phyloP scores from a whole-genome alignment of 1,140 invertebrate genomes.

The Acyrthosiphon pisum region DNA sequence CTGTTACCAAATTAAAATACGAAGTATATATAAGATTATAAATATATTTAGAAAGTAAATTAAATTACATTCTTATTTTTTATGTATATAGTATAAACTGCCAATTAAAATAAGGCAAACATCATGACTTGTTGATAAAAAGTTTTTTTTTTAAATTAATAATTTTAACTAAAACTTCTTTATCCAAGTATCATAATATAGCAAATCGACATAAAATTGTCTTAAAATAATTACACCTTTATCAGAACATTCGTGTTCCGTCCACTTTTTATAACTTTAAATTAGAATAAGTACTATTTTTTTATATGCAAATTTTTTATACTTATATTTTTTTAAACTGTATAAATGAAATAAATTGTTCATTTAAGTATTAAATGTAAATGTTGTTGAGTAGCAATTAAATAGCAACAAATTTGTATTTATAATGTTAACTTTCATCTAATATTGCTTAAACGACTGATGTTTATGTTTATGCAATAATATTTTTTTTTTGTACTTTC shows the following conservation, averaged over 20 bases:
- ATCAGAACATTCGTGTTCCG: slow-evolving; percentile 27
- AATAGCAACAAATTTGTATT: background rate
- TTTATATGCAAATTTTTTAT: background rate
- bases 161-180: background rate
- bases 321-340: background rate
- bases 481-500: background rate
- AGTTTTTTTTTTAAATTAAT: background rate
- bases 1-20: slow-evolving; percentile 3
- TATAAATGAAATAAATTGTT: background rate
- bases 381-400: background rate
- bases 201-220: background rate
- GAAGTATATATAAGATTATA: background rate
- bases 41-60: background rate
- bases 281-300: background rate
- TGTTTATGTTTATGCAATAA: background rate
- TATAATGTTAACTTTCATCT: background rate
- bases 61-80: background rate
- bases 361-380: background rate
- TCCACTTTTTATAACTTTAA: background rate
- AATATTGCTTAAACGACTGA: background rate
- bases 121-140: background rate
- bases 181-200: background rate
- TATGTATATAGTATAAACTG: background rate
- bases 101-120: background rate
- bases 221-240: background rate